These are phyloP conservation scores for Neosilurus mollespiculum DNA, from an alignment of 2,797 vertebrate genomes.

Conservation along the genomic window DNA sequence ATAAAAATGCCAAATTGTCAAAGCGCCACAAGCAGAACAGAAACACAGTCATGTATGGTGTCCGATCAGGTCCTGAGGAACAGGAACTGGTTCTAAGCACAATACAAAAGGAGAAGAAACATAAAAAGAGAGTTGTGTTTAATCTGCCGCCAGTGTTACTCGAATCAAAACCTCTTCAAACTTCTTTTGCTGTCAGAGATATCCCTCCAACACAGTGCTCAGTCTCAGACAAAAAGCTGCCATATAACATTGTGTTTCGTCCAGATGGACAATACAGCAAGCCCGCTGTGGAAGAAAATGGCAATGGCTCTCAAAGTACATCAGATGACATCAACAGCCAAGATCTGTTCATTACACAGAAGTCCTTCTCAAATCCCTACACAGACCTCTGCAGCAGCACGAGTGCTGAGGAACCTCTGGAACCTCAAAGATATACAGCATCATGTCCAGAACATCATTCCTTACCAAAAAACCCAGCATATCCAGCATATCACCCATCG, in stretches of 20 bases:
- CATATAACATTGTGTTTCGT: neutral
- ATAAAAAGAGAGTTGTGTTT: slow-evolving; percentile 69
- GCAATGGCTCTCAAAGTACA: slow-evolving; percentile 55
- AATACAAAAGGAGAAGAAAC: slow-evolving; percentile 50
- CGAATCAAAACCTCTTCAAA: neutral
- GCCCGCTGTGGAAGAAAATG: neutral
- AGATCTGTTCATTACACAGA: slow-evolving; percentile 81
- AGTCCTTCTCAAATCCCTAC: slow-evolving; percentile 62
- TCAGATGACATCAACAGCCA: slow-evolving; percentile 72
- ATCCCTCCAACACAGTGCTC: neutral
- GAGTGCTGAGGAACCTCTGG: neutral
- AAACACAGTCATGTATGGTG: neutral
- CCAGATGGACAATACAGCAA: neutral
- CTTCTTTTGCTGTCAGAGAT: neutral
- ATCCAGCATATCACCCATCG: too few species aligned
- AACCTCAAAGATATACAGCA: neutral
- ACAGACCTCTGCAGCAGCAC: slow-evolving; percentile 57
- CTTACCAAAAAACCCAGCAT: too few species aligned
- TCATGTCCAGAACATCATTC: neutral
- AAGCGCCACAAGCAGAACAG: neutral
- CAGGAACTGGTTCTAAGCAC: neutral
- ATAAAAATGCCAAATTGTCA: slow-evolving; percentile 6
- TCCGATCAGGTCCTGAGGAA: neutral
- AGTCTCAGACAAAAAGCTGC: neutral
- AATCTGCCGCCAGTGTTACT: slow-evolving; percentile 46